A percentile compares a stretch with the other conserved stretches of the same genome.
Evolutionary conservation across 2,888 invertebrate genomes (phyloP).

Genomic region (Blastobasis lacticolella): DNA sequence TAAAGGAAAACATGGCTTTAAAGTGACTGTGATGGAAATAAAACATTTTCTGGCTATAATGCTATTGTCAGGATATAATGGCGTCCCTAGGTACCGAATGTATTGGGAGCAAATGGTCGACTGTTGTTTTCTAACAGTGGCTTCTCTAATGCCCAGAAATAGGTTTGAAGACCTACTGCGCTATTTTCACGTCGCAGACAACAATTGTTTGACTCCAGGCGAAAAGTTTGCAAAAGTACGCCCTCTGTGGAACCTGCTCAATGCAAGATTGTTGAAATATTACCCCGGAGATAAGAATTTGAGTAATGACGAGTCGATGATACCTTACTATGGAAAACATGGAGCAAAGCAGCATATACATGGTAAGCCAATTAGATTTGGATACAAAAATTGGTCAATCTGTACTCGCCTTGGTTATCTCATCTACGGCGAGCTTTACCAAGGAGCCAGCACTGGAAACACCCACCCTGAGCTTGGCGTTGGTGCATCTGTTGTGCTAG

Average conservation of each 20-base stretch:
- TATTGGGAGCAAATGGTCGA: constrained; percentile 24
- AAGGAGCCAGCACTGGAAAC: not conserved
- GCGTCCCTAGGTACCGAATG: constrained; percentile 17
- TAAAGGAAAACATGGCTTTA: not conserved
- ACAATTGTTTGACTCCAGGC: no score
- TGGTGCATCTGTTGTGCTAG: not conserved
- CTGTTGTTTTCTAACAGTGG: constrained; percentile 19
- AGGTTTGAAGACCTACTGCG: no score
- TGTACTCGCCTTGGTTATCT: not conserved
- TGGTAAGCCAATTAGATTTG: not conserved
- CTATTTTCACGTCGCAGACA: no score
- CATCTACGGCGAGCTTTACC: not conserved
- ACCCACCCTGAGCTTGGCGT: not conserved
- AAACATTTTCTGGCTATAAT: constrained; percentile 6
- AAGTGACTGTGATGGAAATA: constrained; percentile 6
- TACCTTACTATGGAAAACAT: not conserved
- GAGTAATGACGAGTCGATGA: not conserved
- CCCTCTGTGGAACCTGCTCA: no score
- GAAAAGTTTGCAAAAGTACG: no score
- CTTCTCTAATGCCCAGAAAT: constrained; percentile 7
- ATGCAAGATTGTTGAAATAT: no score
- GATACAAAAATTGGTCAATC: not conserved
- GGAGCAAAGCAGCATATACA: not conserved
- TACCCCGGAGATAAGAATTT: not conserved
- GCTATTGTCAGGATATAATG: constrained; percentile 13